phyloP scores from a whole-genome alignment of 2,113 vertebrate species.

The Callipepla squamata region DNA sequence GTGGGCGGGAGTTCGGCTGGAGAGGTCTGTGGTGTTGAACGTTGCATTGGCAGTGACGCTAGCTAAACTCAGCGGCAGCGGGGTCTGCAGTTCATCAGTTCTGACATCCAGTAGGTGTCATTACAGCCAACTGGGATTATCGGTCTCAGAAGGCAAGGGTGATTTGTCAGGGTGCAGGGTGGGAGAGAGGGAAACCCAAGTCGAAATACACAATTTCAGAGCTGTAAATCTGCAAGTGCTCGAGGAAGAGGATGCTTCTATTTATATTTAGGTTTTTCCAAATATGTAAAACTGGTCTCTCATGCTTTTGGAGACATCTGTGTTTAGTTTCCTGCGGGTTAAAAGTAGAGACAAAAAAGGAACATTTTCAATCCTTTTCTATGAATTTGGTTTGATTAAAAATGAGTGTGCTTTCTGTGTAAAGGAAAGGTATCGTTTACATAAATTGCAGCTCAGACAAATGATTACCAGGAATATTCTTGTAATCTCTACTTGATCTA shows the following conservation, averaged over 20 bases:
- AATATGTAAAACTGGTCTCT: not conserved
- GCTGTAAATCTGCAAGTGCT: not conserved
- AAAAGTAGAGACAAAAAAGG: not conserved
- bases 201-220: not conserved
- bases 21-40: not conserved
- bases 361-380: conserved; percentile 2
- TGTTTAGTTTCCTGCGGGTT: conserved; percentile 42
- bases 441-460: conserved; percentile 1
- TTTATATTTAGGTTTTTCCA: not conserved
- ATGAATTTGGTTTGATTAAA: conserved; percentile 49
- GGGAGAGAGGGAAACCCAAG: not conserved
- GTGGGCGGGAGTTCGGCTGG: not conserved
- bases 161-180: conserved; percentile 29
- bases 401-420: not conserved
- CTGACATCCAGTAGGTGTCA: conserved; percentile 32
- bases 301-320: conserved; percentile 35
- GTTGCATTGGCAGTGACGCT: not conserved
- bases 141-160: conserved; percentile 11
- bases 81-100: conserved; percentile 7
- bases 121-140: conserved; percentile 8
- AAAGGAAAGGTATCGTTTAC: not conserved
- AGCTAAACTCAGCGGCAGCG: not conserved
- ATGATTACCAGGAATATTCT: conserved; percentile 32
- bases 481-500: conserved; percentile 55
- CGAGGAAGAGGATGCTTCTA: not conserved